Conservation (phyloP, 2,888 invertebrate species). For the Tortrix viridana region DNA sequence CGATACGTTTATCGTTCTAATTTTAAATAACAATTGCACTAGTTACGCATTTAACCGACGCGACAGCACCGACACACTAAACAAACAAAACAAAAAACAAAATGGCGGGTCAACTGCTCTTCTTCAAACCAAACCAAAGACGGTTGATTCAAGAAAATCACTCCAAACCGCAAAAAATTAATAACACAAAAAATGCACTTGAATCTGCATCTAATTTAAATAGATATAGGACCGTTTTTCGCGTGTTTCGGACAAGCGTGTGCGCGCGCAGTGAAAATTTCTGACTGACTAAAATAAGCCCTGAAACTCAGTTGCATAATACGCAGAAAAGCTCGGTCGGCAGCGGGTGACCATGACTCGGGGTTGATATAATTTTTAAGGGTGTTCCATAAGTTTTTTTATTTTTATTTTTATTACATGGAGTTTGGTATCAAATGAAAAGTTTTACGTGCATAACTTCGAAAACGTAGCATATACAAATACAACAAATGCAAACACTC, state of each 20-base stretch:
- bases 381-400: conserved; percentile 16
- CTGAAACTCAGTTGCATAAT: conserved; percentile 78
- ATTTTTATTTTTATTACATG: too few relatives aligned
- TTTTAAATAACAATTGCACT: conserved; percentile 27
- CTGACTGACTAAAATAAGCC: conserved; percentile 79
- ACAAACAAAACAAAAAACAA: conserved; percentile 58
- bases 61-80: conserved; percentile 55
- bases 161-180: conserved; percentile 26
- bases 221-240: conserved; percentile 45
- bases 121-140: conserved; percentile 41
- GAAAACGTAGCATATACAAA: too few relatives aligned
- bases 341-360: conserved; percentile 48
- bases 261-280: conserved; percentile 58
- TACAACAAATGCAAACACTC: too few relatives aligned
- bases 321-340: conserved; percentile 73
- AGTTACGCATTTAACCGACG: conserved; percentile 41
- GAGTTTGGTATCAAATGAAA: too few relatives aligned
- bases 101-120: conserved; percentile 52
- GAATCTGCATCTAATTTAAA: conserved; percentile 21
- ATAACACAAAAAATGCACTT: conserved; percentile 5
- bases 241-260: conserved; percentile 50
- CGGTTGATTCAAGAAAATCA: conserved; percentile 30
- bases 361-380: conserved; percentile 47
- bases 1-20: conserved; percentile 7
- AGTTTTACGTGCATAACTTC: too few relatives aligned